These are phyloP conservation scores for Eurystomus glaucurus DNA, from an alignment of 2,797 vertebrate genomes.

Conservation along the genomic window DNA sequence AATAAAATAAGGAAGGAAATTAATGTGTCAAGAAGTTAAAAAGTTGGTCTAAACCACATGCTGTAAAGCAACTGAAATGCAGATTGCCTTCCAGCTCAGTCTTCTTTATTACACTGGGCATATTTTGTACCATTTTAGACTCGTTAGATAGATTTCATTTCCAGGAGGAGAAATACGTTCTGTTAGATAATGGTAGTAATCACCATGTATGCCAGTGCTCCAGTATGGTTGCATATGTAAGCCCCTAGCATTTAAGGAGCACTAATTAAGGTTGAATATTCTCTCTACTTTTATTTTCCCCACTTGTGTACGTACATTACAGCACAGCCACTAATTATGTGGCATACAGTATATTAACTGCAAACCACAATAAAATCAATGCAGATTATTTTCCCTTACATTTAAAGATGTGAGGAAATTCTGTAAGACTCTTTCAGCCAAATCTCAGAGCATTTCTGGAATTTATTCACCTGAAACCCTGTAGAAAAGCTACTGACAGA, in stretches of 20 bases:
- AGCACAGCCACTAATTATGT: not conserved
- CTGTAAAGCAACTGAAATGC: not conserved
- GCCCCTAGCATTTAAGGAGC: slow-evolving; percentile 1
- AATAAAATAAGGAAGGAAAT: not conserved
- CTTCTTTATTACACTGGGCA: not conserved
- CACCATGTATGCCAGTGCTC: fast-evolving
- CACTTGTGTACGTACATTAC: not conserved
- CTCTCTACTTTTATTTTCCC: slow-evolving; percentile 44
- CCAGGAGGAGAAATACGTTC: slow-evolving; percentile 43
- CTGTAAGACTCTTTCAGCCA: not conserved
- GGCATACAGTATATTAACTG: not conserved
- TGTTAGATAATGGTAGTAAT: not conserved
- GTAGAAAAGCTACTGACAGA: not conserved
- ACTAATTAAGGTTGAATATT: slow-evolving; percentile 35
- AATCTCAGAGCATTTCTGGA: not conserved
- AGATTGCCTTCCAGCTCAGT: not conserved
- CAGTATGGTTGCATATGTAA: not conserved
- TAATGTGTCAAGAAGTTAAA: not conserved
- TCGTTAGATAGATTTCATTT: not conserved
- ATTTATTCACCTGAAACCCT: not conserved
- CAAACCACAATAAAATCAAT: slow-evolving; percentile 15
- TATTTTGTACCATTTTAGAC: slow-evolving; percentile 3
- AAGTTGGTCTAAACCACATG: not conserved
- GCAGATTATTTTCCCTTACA: not conserved
- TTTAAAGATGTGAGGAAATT: not conserved